phyloP scores from a whole-genome alignment of 2,888 invertebrate genomes.

The Mythimna pallens region DNA sequence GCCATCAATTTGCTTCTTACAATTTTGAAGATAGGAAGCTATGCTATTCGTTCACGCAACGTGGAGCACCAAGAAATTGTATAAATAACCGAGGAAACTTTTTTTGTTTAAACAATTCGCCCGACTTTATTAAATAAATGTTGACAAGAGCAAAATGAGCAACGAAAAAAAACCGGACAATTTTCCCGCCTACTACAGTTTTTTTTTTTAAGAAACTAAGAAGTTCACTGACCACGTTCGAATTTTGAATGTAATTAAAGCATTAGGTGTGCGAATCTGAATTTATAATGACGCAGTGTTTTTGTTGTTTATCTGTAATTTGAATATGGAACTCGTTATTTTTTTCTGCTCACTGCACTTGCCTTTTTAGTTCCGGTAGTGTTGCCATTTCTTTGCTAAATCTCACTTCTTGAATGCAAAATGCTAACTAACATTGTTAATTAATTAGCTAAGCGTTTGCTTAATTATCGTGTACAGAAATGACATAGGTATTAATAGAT shows the following conservation, averaged over 20 bases:
- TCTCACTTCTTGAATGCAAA: neutral
- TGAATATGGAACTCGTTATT: conserved; percentile 37
- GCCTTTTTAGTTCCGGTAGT: conserved; percentile 18
- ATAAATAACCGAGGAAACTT: conserved; percentile 4
- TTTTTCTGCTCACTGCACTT: conserved; percentile 33
- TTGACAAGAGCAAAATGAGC: neutral
- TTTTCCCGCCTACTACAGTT: neutral
- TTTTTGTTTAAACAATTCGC: neutral
- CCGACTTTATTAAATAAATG: neutral
- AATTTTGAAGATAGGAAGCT: conserved; percentile 54
- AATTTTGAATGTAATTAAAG: conserved; percentile 42
- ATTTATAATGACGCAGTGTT: conserved; percentile 29
- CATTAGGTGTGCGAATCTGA: conserved; percentile 33
- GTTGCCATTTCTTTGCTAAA: neutral
- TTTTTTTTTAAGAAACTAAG: neutral
- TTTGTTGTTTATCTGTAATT: conserved; percentile 32
- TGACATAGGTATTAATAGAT: neutral
- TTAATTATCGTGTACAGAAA: conserved; percentile 3
- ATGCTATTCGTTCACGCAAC: conserved; percentile 38
- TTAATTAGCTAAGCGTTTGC: neutral
- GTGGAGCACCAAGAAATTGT: conserved; percentile 22
- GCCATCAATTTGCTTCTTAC: conserved; percentile 40
- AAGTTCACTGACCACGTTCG: conserved; percentile 49
- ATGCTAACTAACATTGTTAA: neutral
- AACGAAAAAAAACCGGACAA: neutral